Evolutionary conservation across 1,140 invertebrate species (phyloP).

Genomic region (Stenopsyche tienmushanensis): DNA sequence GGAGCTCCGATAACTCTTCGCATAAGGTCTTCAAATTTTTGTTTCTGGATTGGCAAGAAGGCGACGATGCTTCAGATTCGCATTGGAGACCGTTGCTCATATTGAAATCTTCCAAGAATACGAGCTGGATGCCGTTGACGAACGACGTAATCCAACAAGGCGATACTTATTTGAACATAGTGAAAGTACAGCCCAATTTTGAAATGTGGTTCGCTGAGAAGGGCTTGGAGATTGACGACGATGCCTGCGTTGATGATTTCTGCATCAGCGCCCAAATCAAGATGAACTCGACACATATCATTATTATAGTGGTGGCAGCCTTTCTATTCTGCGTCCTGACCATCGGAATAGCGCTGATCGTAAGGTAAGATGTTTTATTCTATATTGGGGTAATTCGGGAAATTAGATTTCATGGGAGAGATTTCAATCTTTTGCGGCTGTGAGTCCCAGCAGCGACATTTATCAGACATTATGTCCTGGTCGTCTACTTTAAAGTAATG

Average conservation of each 20-base stretch:
- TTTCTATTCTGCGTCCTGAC: constrained; percentile 31
- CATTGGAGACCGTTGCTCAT: constrained; percentile 37
- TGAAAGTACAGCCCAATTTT: constrained; percentile 38
- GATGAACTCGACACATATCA: constrained; percentile 39
- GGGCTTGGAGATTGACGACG: constrained; percentile 31
- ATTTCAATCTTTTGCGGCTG: too few relatives aligned
- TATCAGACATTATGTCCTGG: too few relatives aligned
- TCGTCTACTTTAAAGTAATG: too few relatives aligned
- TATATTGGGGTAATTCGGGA: too few relatives aligned
- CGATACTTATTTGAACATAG: constrained; percentile 24
- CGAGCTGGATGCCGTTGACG: not conserved
- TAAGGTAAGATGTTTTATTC: constrained; percentile 32
- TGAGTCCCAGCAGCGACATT: too few relatives aligned
- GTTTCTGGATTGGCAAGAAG: constrained; percentile 34
- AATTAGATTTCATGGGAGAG: too few relatives aligned
- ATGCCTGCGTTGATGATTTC: constrained; percentile 38
- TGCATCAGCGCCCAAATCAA: constrained; percentile 40
- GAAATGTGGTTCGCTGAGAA: constrained; percentile 38
- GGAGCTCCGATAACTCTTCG: constrained; percentile 22
- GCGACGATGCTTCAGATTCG: constrained; percentile 7
- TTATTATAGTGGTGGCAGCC: constrained; percentile 34
- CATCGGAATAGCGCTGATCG: constrained; percentile 32
- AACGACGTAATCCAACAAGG: constrained; percentile 17
- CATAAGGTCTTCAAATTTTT: constrained; percentile 38
- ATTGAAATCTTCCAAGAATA: constrained; percentile 33